Evolutionary conservation across 2,888 invertebrate species (phyloP).

Genomic region (Automeris io): DNA sequence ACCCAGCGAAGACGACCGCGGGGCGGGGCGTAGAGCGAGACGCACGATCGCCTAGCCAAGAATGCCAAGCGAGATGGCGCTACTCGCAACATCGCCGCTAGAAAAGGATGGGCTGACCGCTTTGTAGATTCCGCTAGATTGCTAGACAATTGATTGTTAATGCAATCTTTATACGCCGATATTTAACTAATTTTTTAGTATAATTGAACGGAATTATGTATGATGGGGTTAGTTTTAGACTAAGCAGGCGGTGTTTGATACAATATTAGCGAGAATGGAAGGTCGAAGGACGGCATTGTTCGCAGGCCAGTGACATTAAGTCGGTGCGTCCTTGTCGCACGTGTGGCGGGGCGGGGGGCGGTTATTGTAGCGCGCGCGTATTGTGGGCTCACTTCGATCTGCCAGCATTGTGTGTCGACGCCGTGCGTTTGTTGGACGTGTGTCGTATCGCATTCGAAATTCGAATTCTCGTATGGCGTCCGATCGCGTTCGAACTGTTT

Average conservation of each 20-base stretch:
- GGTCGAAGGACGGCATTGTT: conserved; percentile 68
- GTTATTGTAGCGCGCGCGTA: conserved; percentile 76
- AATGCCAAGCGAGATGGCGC: conserved; percentile 45
- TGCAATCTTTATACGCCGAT: conserved; percentile 37
- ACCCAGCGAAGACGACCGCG: conserved; percentile 51
- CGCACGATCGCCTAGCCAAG: conserved; percentile 49
- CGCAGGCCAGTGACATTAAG: conserved; percentile 74
- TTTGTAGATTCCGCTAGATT: conserved; percentile 71
- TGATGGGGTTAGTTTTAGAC: conserved; percentile 10
- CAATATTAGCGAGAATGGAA: conserved; percentile 30
- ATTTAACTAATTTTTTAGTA: conserved; percentile 23
- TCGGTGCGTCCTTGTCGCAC: conserved; percentile 74
- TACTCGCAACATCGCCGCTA: conserved; percentile 64
- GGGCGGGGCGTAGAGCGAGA: conserved; percentile 73
- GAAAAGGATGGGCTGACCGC: conserved; percentile 68
- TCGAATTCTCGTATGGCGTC: conserved; percentile 36
- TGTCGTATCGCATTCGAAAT: conserved; percentile 35
- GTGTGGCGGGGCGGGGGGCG: conserved; percentile 49
- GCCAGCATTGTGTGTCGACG: conserved; percentile 70
- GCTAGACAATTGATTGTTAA: conserved; percentile 71
- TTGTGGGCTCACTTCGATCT: conserved; percentile 74
- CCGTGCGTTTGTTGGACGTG: conserved; percentile 56
- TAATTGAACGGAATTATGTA: conserved; percentile 11
- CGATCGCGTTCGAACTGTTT: conserved; percentile 56
- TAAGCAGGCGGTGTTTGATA: conserved; percentile 34